phyloP scores from a whole-genome alignment of 1,140 invertebrate genomes.

The Brachionus manjavacas region DNA sequence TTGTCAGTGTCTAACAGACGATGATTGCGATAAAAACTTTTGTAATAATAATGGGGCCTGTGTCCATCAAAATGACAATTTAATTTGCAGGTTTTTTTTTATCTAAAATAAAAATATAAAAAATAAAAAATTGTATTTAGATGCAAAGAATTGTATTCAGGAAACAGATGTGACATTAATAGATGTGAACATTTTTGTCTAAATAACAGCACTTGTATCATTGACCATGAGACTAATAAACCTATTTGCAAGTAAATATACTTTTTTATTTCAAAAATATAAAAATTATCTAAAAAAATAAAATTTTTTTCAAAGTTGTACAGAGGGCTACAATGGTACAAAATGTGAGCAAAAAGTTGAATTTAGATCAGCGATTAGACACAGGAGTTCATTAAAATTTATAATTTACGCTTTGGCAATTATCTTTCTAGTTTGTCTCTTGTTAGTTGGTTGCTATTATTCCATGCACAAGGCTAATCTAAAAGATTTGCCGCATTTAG shows the following conservation, averaged over 20 bases:
- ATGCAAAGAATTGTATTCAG: background rate
- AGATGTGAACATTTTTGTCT: background rate
- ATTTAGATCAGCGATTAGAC: background rate
- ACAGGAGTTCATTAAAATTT: background rate
- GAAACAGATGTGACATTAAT: background rate
- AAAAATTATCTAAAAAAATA: background rate
- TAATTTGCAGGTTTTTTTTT: background rate
- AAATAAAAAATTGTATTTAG: background rate
- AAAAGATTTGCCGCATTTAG: background rate
- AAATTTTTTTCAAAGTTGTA: background rate
- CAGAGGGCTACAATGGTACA: background rate
- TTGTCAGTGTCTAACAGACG: slow-evolving; percentile 3
- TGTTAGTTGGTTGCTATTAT: background rate
- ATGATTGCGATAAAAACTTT: background rate
- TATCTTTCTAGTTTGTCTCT: background rate
- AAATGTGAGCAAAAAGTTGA: background rate
- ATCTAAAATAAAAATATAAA: background rate
- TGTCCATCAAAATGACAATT: background rate
- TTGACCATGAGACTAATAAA: background rate
- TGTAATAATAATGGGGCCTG: slow-evolving; percentile 21
- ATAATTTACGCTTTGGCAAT: background rate
- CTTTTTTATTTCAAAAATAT: background rate
- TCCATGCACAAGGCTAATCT: background rate
- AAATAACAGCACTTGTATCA: slow-evolving; percentile 1
- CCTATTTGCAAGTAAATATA: background rate